Conservation (phyloP, 1,140 invertebrate species). For the Bemisia tabaci region DNA sequence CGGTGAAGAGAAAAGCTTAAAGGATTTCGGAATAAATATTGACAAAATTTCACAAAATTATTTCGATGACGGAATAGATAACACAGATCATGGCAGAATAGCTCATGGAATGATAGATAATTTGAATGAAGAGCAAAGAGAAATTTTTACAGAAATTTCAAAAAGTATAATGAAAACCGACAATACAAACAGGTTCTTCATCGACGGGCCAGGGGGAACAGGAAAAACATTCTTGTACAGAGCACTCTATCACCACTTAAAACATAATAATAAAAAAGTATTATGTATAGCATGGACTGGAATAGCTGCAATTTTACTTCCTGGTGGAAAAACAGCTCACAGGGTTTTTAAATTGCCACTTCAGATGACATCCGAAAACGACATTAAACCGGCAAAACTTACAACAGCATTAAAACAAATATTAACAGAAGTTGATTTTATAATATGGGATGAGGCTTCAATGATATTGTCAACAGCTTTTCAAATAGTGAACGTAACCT, state of each 20-base stretch:
- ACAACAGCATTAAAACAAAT: neutral
- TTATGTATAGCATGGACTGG: conserved; percentile 24
- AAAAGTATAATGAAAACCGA: neutral
- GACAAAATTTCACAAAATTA: neutral
- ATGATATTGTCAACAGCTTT: neutral
- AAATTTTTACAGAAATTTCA: conserved; percentile 6
- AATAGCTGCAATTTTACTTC: conserved; percentile 24
- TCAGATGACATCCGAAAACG: neutral
- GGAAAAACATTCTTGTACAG: conserved; percentile 22
- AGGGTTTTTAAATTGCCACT: conserved; percentile 18
- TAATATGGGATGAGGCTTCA: conserved; percentile 3
- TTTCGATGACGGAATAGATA: neutral
- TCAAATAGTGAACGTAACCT: neutral
- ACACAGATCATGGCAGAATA: neutral
- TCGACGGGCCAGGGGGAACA: conserved; percentile 27
- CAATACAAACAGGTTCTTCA: conserved; percentile 17
- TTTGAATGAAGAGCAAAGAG: conserved; percentile 5
- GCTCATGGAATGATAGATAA: neutral
- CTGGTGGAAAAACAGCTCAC: conserved; percentile 23
- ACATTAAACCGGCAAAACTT: neutral
- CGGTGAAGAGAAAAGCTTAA: neutral
- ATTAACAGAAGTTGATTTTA: neutral
- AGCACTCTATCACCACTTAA: conserved; percentile 15
- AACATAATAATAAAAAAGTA: conserved; percentile 2
- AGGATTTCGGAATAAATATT: neutral